Conservation (phyloP, 2,888 invertebrate species). For the Macrostomum cliftonense region DNA sequence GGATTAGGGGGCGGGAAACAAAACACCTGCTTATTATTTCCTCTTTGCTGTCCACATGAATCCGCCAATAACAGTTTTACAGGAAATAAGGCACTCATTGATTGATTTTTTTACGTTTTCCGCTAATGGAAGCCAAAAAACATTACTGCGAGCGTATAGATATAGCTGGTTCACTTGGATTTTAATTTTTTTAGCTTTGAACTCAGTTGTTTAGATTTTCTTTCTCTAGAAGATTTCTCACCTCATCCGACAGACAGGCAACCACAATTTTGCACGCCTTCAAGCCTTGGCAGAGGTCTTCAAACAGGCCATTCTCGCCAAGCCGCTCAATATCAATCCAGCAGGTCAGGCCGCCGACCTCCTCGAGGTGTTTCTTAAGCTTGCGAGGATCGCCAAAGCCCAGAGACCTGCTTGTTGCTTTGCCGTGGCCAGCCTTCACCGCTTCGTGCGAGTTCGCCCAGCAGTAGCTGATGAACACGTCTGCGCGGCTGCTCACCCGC, state of each 20-base stretch:
- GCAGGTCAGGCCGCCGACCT: constrained; percentile 20
- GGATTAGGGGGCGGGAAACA: no score
- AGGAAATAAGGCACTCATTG: no score
- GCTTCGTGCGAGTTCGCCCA: constrained; percentile 31
- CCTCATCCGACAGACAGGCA: constrained; percentile 33
- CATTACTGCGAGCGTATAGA: no score
- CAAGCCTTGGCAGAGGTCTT: constrained; percentile 31
- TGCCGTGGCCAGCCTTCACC: constrained; percentile 19
- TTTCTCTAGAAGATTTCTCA: constrained; percentile 9
- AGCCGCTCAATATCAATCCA: constrained; percentile 32
- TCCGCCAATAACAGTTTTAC: no score
- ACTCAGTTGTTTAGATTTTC: no score
- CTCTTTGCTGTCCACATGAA: no score
- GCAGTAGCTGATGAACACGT: constrained; percentile 29
- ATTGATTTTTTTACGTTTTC: no score
- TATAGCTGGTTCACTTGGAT: no score
- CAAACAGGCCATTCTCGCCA: constrained; percentile 30
- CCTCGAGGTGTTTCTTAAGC: constrained; percentile 22
- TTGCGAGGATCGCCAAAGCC: constrained; percentile 30
- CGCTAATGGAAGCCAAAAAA: no score
- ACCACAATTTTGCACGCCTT: constrained; percentile 27
- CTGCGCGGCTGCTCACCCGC: neutral
- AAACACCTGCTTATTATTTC: no score
- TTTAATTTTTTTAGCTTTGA: no score
- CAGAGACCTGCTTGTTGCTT: constrained; percentile 16